Base-by-base conservation (phyloP, 2,888 invertebrate species). In the Pyrochroa serraticornis region DNA sequence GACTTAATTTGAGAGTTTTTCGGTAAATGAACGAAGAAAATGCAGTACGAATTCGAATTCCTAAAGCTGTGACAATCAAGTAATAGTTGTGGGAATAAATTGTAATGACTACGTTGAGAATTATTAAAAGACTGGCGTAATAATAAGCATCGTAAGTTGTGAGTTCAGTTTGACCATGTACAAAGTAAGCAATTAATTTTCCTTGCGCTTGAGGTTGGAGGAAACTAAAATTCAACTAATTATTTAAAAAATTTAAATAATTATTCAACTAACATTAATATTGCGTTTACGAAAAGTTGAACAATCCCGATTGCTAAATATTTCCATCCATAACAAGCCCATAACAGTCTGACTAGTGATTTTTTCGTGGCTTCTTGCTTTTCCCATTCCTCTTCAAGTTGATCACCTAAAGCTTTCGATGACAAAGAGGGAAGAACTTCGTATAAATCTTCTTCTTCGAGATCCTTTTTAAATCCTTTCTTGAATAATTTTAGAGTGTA, bases 11-110 rank as follows among this genome's bases (percentile, higher is more conserved):
- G 13, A 71, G 49, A 0, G 67, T 58, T 55, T 93, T 94, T 74
- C 91, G 84, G 74, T 92, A 93, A 58, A 94, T 85, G 12, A 94
- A 81, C 0, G 91, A 88, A 69, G 91, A 91, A 71, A 90, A 87
- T 0, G 91, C 90, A 1, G 92, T 85, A 6, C 92, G 81, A 74
- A 92, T 84, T 77, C 89, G 86, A 89, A 92, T 89, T 46, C 93
- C 92, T 78, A 90, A 85, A 69, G 90, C 88, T 43, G 89, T 80
- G 22, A 90, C 86, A 8, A 87, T 88, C 83, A 93, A 87, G 87
- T 93, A 92, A 74, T 91, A 93, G 0, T 93, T 92, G 79, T 96
- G 63, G 10, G 53, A 56, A 39, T 62, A 64, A 7, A 93, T 82
- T 31, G 91, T 86, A 70, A 87, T 87, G 39, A 89, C 72, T 0